Evolutionary conservation across 1,140 invertebrate genomes (phyloP), one percentile per base, ranked within the genome.

Genomic region (Bombyx mori): DNA sequence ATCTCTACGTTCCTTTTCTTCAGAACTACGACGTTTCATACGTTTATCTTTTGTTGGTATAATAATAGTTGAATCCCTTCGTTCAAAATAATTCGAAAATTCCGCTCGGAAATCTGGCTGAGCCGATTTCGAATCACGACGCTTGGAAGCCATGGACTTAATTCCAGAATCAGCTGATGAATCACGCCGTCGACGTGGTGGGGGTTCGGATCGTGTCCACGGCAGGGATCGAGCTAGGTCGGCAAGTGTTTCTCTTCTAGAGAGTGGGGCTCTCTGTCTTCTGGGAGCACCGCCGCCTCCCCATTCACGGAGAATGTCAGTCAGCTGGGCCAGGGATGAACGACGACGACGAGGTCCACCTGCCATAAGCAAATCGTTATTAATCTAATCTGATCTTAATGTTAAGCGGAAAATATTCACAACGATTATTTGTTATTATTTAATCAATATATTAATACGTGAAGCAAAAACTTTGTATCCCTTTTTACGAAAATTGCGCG

Each of bases 291-390:
- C 91, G 55, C 92, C 91, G 35, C 93, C 92, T 55, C 95, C 92
- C 95, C 95, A 96, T 86, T 95, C 95, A 52, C 93, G 90, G 47
- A 96, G 82, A 60, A 96, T 94, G 82, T 97, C 95, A 53, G 95
- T 96, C 49, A 97, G 87, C 84, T 96, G 95, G 3, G 96, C 95
- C 54, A 97, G 76, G 8, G 94, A 96, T 63, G 94, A 95, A 52
- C 95, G 90, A 8, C 95, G 90, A 4, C 95, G 90, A 43, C 94
- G 90, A 52, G 93, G 90, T 56, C 89, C 79, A 60, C 89, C 89
- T 82, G 65, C 26, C 44, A 63, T 35, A 35, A 35, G 26, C 26
- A 35, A 35, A 35, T 35, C 26, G 4, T 35, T 35, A 18, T 1
- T 18, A 18, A 18, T 35, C 26, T 35, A 5, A 35, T 3, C 26